These are phyloP conservation scores for Schrankia costaestrigalis DNA, from an alignment of 2,888 invertebrate genomes.

Conservation along the genomic window DNA sequence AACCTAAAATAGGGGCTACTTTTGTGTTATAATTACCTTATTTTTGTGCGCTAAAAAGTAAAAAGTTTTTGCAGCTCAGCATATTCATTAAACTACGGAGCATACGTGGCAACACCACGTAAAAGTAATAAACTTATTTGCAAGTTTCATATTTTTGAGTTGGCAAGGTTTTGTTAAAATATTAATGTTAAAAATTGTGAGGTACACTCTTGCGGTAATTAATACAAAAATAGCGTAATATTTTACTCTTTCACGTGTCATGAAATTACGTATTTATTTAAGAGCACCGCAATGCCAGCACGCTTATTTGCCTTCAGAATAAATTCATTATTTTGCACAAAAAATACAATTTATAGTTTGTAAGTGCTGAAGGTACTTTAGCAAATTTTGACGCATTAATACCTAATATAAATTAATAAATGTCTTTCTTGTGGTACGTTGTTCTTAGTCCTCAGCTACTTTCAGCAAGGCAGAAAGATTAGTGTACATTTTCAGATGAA, in stretches of 20 bases:
- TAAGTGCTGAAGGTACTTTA: too few relatives aligned
- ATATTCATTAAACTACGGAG: conserved; percentile 32
- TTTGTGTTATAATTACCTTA: conserved; percentile 54
- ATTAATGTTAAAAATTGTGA: neutral
- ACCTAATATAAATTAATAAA: too few relatives aligned
- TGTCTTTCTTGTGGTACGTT: too few relatives aligned
- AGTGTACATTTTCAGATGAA: too few relatives aligned
- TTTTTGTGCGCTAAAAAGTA: conserved; percentile 41
- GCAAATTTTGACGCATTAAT: too few relatives aligned
- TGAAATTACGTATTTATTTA: neutral
- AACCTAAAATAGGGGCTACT: conserved; percentile 41
- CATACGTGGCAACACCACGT: conserved; percentile 8
- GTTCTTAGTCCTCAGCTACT: too few relatives aligned
- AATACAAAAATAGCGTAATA: neutral
- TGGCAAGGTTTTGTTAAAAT: conserved; percentile 1
- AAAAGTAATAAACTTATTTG: conserved; percentile 8
- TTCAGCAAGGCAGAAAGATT: too few relatives aligned
- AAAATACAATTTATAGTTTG: too few relatives aligned
- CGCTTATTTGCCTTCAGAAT: too few relatives aligned
- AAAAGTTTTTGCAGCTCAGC: conserved; percentile 34
- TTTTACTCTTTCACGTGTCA: neutral
- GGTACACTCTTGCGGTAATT: conserved; percentile 1
- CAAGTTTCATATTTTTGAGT: neutral
- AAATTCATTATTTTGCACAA: too few relatives aligned
- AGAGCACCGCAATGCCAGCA: too few relatives aligned